Evolutionary conservation across 2,797 vertebrate species (phyloP).

Genomic region (Psittacula derbiana): DNA sequence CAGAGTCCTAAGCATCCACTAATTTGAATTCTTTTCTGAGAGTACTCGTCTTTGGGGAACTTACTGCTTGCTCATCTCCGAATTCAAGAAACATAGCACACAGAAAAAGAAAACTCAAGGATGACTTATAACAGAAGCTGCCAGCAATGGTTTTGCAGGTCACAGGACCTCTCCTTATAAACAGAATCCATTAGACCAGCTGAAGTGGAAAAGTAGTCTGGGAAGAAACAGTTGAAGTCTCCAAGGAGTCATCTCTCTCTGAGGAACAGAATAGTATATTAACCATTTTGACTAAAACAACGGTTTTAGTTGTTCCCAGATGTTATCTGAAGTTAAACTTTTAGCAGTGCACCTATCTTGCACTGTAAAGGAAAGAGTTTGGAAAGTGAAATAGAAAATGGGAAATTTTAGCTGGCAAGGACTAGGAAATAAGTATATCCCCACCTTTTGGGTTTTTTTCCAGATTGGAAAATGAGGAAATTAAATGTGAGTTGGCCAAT

Average conservation of each 20-base stretch:
- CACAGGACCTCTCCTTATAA: background rate
- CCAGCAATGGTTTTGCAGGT: background rate
- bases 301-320: background rate
- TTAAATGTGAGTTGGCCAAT: constrained; percentile 43
- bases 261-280: background rate
- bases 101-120: background rate
- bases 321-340: background rate
- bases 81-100: background rate
- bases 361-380: background rate
- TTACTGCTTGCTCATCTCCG: background rate
- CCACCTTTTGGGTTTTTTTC: background rate
- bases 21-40: constrained; percentile 12
- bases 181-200: background rate
- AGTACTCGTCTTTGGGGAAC: background rate
- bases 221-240: background rate
- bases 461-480: constrained; percentile 10
- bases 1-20: background rate
- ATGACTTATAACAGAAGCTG: background rate
- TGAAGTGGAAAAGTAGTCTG: background rate
- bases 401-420: background rate
- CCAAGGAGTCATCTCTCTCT: background rate
- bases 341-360: background rate
- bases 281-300: background rate
- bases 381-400: background rate
- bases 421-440: background rate